Evolutionary conservation across 2,888 invertebrate genomes (phyloP).

Genomic region (Phytoseiulus persimilis): DNA sequence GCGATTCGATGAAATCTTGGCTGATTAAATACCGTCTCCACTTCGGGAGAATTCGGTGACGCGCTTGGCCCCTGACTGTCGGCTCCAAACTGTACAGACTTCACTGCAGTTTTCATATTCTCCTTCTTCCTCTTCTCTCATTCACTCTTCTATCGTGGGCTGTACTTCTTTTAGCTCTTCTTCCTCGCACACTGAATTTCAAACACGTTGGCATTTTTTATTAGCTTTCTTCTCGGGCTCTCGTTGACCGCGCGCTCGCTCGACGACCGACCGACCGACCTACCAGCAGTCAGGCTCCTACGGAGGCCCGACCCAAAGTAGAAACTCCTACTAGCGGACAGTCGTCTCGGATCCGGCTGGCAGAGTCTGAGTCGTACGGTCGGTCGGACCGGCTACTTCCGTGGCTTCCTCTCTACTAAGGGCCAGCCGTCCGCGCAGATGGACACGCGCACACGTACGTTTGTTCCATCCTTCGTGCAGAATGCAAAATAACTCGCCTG

Average conservation of each 20-base stretch:
- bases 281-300: not conserved
- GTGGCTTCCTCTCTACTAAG: not conserved
- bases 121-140: not conserved
- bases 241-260: not conserved
- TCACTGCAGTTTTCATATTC: not conserved
- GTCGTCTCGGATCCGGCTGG: not conserved
- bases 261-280: not conserved
- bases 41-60: too few relatives aligned
- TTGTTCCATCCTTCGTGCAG: not conserved
- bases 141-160: not conserved
- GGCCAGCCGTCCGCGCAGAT: not conserved
- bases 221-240: not conserved
- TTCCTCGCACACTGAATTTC: not conserved
- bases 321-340: not conserved
- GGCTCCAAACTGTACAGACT: not conserved
- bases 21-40: too few relatives aligned
- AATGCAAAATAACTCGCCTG: not conserved
- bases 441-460: not conserved
- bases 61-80: not conserved
- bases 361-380: not conserved
- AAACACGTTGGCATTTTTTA: constrained; percentile 5
- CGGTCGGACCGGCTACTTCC: not conserved
- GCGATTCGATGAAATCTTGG: too few relatives aligned
- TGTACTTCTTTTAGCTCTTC: not conserved
- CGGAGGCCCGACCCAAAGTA: not conserved